Percentiles rank a stretch among this genome's conserved stretches.
Evolutionary conservation across 53 echinoderm and acorn worm genomes (phyloP).

Genomic region (Luidia sarsii): DNA sequence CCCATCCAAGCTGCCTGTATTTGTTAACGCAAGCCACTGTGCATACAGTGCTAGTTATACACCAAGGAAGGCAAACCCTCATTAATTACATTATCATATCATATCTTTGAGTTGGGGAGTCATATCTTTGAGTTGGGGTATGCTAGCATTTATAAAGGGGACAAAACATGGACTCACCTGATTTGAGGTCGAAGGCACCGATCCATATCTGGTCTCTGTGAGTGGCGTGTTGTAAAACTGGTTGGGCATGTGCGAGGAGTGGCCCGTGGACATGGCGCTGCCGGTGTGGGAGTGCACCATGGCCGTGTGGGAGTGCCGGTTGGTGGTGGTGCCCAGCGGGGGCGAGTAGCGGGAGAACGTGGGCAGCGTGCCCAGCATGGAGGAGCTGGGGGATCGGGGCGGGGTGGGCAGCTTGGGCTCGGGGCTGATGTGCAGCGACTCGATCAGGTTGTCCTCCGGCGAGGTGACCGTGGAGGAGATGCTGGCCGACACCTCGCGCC

Average conservation of each 20-base stretch:
- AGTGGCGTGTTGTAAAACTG: constrained; percentile 59
- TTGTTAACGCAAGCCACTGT: too few species aligned
- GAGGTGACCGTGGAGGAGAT: constrained; percentile 28
- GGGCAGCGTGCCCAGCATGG: constrained; percentile 52
- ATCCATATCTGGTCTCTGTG: constrained; percentile 66
- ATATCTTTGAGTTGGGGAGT: too few species aligned
- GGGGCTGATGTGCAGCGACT: constrained; percentile 22
- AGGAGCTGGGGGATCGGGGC: constrained; percentile 44
- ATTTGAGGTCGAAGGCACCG: constrained; percentile 70
- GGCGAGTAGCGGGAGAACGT: constrained; percentile 72
- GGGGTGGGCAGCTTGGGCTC: constrained; percentile 58
- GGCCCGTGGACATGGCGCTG: constrained; percentile 27
- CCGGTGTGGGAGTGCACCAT: constrained; percentile 56
- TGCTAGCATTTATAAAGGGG: too few species aligned
- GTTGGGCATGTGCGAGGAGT: not conserved
- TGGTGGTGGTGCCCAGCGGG: constrained; percentile 54
- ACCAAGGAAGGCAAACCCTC: too few species aligned
- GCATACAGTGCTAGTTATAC: too few species aligned
- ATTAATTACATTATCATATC: too few species aligned
- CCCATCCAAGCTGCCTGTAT: too few species aligned
- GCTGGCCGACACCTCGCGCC: constrained; percentile 24
- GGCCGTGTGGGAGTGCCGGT: constrained; percentile 33
- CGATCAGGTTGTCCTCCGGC: constrained; percentile 30
- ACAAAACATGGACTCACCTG: too few species aligned
- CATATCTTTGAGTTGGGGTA: too few species aligned